Evolutionary conservation across 1,140 invertebrate genomes (phyloP).

Genomic region (Elymnias hypermnestra): DNA sequence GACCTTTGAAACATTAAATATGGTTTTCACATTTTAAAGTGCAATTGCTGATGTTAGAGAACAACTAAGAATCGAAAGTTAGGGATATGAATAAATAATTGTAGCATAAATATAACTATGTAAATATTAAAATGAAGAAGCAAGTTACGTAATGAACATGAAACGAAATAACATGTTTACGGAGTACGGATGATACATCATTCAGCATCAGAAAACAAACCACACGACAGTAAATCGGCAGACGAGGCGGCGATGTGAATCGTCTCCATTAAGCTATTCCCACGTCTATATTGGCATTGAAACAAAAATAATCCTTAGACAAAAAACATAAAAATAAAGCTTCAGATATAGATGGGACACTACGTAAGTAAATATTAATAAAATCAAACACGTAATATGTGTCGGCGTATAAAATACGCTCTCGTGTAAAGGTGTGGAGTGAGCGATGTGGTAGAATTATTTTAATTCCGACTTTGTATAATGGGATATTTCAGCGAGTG

Average conservation of each 20-base stretch:
- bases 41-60: too few species aligned
- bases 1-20: too few species aligned
- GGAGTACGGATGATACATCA: not conserved
- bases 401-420: constrained; percentile 11
- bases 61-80: too few species aligned
- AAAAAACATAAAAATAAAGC: constrained; percentile 41
- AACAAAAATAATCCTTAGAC: constrained; percentile 40
- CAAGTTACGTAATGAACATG: too few species aligned
- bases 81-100: too few species aligned
- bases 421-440: constrained; percentile 4
- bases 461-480: not conserved
- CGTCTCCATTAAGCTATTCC: constrained; percentile 7
- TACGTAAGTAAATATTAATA: constrained; percentile 19
- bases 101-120: too few species aligned
- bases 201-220: not conserved
- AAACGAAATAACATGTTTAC: not conserved
- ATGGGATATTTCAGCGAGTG: not conserved
- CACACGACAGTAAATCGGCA: not conserved
- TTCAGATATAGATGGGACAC: constrained; percentile 9
- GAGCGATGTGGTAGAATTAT: constrained; percentile 1
- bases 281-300: constrained; percentile 37
- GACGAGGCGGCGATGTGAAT: constrained; percentile 11
- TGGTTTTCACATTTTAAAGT: too few species aligned
- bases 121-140: too few species aligned
- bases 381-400: constrained; percentile 15